A percentile compares a stretch with the other conserved stretches of the same genome.
phyloP scores from a whole-genome alignment of 2,888 invertebrate genomes.

The Eupithecia pulchellata region DNA sequence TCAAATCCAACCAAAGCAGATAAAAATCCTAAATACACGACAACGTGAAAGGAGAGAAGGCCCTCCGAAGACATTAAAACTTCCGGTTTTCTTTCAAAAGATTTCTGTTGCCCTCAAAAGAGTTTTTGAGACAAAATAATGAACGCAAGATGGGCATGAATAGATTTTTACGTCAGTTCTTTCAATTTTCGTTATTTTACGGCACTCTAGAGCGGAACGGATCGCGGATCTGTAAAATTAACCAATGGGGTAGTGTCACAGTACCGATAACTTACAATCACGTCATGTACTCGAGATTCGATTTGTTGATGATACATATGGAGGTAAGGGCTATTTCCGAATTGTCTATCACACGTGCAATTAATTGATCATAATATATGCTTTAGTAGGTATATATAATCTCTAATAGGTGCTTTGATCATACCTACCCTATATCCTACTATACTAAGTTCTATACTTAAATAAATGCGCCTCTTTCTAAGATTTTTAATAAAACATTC shows the following conservation, averaged over 20 bases:
- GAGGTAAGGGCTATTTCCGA: neutral
- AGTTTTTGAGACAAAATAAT: conserved; percentile 14
- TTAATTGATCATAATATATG: too few relatives aligned
- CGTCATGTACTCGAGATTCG: neutral
- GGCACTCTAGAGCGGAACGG: neutral
- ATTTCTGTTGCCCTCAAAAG: conserved; percentile 18
- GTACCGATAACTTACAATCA: neutral
- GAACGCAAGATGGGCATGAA: neutral
- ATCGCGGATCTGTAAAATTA: neutral
- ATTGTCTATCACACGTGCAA: neutral
- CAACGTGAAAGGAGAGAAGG: conserved; percentile 2
- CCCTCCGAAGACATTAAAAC: conserved; percentile 31
- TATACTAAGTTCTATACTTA: neutral
- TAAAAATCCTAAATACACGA: conserved; percentile 21
- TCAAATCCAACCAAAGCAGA: conserved; percentile 8
- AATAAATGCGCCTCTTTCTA: neutral
- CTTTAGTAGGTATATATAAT: too few relatives aligned
- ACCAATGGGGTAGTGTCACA: neutral
- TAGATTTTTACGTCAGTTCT: neutral
- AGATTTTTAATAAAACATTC: conserved; percentile 37
- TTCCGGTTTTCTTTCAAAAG: conserved; percentile 28
- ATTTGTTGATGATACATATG: neutral
- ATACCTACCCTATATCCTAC: neutral
- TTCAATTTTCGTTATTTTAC: neutral
- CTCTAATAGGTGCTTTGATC: too few relatives aligned